phyloP scores from a whole-genome alignment of 2,113 vertebrate genomes.

The Oxyura jamaicensis region DNA sequence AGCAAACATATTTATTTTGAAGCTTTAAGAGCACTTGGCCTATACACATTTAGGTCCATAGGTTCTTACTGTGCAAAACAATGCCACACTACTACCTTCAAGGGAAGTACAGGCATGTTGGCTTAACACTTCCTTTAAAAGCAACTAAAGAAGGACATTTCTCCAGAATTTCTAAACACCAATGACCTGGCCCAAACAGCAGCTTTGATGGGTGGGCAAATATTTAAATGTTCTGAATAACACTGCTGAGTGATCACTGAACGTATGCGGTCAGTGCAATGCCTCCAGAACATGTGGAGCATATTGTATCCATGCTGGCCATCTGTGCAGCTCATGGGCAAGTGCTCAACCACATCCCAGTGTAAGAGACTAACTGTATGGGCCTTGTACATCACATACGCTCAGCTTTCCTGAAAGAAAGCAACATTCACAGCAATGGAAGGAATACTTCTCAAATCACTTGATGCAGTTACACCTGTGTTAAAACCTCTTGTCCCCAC shows the following conservation, averaged over 20 bases:
- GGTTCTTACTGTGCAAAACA: background rate
- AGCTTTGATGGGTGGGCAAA: background rate
- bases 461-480: accelerated
- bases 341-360: background rate
- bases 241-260: background rate
- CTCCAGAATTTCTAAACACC: background rate
- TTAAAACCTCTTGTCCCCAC: background rate
- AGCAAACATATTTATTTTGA: background rate
- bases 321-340: background rate
- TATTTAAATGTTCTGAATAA: background rate
- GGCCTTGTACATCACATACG: background rate
- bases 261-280: background rate
- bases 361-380: background rate
- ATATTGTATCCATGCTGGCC: background rate
- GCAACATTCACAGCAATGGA: background rate
- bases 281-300: background rate
- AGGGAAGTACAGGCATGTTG: background rate
- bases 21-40: background rate
- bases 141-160: background rate
- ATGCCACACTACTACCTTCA: accelerated
- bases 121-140: background rate
- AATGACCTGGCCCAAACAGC: background rate
- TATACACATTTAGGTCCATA: background rate
- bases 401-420: background rate
- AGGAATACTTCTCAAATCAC: background rate